phyloP scores from a whole-genome alignment of 64 coral and sea anemone genomes.

The Astreopora myriophthalma region DNA sequence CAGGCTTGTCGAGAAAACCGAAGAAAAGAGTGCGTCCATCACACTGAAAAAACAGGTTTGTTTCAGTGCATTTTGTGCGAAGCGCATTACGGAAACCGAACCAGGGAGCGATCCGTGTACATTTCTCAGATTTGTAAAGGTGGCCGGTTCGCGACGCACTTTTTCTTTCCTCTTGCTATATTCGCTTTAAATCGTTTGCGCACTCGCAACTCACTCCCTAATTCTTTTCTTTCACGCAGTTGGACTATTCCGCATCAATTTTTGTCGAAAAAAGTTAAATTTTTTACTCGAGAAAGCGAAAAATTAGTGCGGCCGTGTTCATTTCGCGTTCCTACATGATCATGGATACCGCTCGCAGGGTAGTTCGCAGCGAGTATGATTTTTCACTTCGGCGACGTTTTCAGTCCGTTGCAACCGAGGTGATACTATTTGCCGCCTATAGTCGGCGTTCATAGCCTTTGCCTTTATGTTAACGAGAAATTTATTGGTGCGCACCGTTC shows the following conservation, averaged over 20 bases:
- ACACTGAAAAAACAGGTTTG: conserved; percentile 16
- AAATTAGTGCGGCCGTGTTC: background rate
- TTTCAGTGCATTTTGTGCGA: background rate
- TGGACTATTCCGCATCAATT: conserved; percentile 15
- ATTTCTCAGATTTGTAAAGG: background rate
- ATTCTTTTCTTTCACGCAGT: background rate
- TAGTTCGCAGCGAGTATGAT: background rate
- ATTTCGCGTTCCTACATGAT: background rate
- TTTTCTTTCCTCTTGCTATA: background rate
- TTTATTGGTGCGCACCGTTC: background rate
- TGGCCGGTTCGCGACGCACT: conserved; percentile 20
- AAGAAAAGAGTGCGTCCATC: background rate
- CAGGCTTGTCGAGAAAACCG: conserved; percentile 21
- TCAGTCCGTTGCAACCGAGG: background rate
- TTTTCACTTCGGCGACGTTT: background rate
- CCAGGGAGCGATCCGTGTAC: background rate
- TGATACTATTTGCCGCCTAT: background rate
- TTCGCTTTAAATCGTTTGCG: conserved; percentile 16
- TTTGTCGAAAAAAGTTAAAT: background rate
- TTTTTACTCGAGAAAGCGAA: background rate
- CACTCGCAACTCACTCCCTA: background rate
- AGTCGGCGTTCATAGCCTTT: background rate
- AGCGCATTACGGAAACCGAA: background rate
- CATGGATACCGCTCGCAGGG: background rate
- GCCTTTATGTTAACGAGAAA: background rate